phyloP scores from a whole-genome alignment of 2,888 invertebrate species.

The Periphyllus acericola region DNA sequence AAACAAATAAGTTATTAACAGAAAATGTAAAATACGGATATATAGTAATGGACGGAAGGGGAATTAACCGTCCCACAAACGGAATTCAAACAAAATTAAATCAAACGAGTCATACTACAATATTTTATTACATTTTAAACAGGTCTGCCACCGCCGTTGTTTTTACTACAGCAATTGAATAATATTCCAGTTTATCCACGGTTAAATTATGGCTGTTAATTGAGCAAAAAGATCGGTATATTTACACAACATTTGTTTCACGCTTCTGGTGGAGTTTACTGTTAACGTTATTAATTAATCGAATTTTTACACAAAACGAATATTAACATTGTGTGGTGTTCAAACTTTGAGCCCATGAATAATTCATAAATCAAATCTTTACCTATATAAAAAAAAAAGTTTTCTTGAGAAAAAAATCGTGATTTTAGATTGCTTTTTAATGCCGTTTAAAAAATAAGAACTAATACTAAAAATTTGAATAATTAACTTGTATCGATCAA shows the following conservation, averaged over 20 bases:
- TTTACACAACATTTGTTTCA: slow-evolving; percentile 41
- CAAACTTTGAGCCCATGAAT: slow-evolving; percentile 1
- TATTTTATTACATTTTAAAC: background rate
- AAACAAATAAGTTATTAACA: background rate
- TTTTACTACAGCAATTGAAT: no score
- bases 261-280: no score
- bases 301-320: slow-evolving; percentile 15
- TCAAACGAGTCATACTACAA: slow-evolving; percentile 18
- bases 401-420: background rate
- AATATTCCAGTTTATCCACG: background rate
- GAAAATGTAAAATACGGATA: background rate
- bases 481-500: background rate
- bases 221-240: slow-evolving; percentile 12
- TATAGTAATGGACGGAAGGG: background rate
- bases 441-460: slow-evolving; percentile 16
- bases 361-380: slow-evolving; percentile 35
- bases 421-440: background rate
- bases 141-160: background rate
- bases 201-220: slow-evolving; percentile 20
- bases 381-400: background rate
- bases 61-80: background rate
- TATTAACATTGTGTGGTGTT: background rate
- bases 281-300: slow-evolving; percentile 44
- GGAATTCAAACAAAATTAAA: slow-evolving; percentile 14
- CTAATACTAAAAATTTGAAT: slow-evolving; percentile 39